phyloP scores from a whole-genome alignment of 1,140 invertebrate species.

The Acyrthosiphon pisum region DNA sequence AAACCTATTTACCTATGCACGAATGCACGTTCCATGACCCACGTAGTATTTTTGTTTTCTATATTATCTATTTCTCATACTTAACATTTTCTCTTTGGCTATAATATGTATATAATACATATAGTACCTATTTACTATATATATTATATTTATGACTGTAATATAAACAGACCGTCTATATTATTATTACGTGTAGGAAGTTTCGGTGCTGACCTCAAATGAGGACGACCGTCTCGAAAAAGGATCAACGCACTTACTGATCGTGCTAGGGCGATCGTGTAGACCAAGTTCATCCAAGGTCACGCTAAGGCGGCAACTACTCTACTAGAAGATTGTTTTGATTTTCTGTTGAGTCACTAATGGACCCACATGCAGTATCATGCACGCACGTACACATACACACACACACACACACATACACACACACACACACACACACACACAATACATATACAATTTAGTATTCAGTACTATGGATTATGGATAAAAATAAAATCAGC shows the following conservation, averaged over 20 bases:
- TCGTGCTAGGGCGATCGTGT: slow-evolving; percentile 37
- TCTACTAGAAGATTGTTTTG: slow-evolving; percentile 37
- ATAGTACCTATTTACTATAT: neutral
- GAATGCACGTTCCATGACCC: neutral
- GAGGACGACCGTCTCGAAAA: slow-evolving; percentile 42
- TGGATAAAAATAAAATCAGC: neutral
- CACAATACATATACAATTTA: neutral
- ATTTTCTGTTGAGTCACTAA: slow-evolving; percentile 51
- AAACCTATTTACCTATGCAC: neutral
- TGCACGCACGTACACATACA: neutral
- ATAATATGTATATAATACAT: neutral
- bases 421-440: neutral
- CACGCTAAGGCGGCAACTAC: slow-evolving; percentile 21
- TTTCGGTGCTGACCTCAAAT: slow-evolving; percentile 33
- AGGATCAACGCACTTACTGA: slow-evolving; percentile 44
- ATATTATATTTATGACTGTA: neutral
- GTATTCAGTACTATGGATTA: neutral
- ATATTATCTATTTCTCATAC: neutral
- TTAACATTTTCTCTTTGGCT: neutral
- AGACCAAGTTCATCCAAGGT: slow-evolving; percentile 53
- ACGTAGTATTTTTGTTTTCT: neutral
- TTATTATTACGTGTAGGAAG: slow-evolving; percentile 39
- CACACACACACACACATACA: neutral
- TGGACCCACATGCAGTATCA: slow-evolving; percentile 19
- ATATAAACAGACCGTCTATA: neutral